Evolutionary conservation across 2,113 vertebrate genomes (phyloP).

Genomic region (Centrocercus urophasianus): DNA sequence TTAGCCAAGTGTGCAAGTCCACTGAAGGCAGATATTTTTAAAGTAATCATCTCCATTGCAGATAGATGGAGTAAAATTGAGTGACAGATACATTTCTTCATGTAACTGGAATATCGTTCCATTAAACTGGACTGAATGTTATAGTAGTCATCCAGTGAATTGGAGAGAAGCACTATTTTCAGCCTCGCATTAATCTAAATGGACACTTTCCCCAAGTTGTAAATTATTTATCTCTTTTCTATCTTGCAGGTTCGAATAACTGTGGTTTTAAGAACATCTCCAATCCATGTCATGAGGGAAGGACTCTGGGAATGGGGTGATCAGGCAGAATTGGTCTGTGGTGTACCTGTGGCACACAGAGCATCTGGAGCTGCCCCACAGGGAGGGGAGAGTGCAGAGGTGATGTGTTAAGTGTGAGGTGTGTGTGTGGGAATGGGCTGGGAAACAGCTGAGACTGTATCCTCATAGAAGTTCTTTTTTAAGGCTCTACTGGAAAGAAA

Average conservation of each 20-base stretch:
- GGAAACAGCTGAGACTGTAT: neutral
- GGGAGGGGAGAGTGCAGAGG: neutral
- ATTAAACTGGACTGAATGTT: neutral
- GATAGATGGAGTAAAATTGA: neutral
- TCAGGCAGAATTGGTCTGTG: neutral
- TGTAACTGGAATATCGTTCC: neutral
- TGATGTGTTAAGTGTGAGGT: neutral
- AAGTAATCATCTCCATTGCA: neutral
- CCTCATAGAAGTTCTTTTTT: neutral
- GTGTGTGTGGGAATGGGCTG: neutral
- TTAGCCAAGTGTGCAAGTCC: neutral
- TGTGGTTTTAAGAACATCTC: neutral
- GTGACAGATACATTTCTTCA: neutral
- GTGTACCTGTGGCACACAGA: neutral
- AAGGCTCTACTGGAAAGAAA: neutral
- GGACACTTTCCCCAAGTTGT: neutral
- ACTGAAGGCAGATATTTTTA: neutral
- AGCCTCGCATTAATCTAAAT: constrained; percentile 43
- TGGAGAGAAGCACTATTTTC: constrained; percentile 46
- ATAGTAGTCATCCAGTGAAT: neutral
- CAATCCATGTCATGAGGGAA: neutral
- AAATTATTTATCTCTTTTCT: constrained; percentile 32
- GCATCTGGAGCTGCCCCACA: neutral
- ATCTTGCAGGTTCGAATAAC: neutral
- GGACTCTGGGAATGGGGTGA: neutral